Conservation (phyloP, 92 coral and sea anemone genomes). For the Phenganax marumi region DNA sequence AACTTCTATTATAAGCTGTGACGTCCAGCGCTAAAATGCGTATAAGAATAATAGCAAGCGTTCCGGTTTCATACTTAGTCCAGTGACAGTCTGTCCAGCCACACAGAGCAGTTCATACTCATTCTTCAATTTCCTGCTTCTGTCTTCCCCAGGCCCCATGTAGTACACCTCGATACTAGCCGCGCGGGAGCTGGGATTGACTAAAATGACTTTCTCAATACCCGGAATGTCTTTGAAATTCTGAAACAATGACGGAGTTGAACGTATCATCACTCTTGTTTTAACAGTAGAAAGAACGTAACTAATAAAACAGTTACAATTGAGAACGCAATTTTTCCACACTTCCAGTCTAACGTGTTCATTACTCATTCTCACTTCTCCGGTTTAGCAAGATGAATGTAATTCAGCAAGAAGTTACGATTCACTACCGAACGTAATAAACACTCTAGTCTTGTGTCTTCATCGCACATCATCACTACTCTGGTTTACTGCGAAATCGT, state of each 20-base stretch:
- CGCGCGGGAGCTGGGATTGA: constrained; percentile 83
- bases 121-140: constrained; percentile 64
- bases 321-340: too few species aligned
- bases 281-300: too few species aligned
- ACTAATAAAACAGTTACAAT: too few species aligned
- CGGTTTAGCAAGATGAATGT: too few species aligned
- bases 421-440: too few species aligned
- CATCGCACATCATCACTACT: too few species aligned
- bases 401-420: too few species aligned
- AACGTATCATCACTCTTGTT: too few species aligned
- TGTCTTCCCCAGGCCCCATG: constrained; percentile 56
- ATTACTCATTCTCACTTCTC: too few species aligned
- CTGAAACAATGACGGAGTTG: constrained; percentile 11
- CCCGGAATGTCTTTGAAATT: constrained; percentile 83
- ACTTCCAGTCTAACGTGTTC: too few species aligned
- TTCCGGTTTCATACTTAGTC: constrained; percentile 65
- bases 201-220: constrained; percentile 72
- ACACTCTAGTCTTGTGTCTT: too few species aligned
- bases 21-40: neutral
- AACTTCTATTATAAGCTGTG: neutral
- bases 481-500: too few species aligned
- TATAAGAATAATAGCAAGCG: neutral
- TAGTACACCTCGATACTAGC: constrained; percentile 70
- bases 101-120: constrained; percentile 83
- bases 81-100: constrained; percentile 73